Percentiles rank a stretch among this genome's conserved stretches.
These are phyloP conservation scores for Rhinatrema bivittatum DNA, from an alignment of 2,797 vertebrate genomes.

Conservation along the genomic window DNA sequence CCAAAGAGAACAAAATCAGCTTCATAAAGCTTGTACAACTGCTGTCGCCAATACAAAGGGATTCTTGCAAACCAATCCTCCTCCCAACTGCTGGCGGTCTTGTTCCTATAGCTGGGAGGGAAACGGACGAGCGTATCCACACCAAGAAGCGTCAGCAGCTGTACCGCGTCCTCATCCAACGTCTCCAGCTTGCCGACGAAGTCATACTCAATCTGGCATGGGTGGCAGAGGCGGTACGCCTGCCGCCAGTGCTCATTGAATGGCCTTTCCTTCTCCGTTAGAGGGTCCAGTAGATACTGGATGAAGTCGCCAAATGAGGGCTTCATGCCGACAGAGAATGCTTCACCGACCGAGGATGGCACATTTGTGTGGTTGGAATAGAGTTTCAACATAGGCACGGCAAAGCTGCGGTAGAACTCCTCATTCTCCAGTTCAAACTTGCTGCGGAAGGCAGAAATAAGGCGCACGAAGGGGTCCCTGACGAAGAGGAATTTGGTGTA, in stretches of 20 bases:
- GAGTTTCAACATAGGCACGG: constrained; percentile 75
- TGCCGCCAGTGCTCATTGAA: constrained; percentile 98
- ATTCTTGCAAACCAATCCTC: constrained; percentile 79
- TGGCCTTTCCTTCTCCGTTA: constrained; percentile 78
- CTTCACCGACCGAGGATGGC: constrained; percentile 74
- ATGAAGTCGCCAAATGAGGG: constrained; percentile 86
- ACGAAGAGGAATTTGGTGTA: constrained; percentile 97
- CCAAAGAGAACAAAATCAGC: constrained; percentile 87
- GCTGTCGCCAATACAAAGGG: constrained; percentile 63
- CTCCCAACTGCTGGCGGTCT: constrained; percentile 82
- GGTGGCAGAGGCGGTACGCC: constrained; percentile 85
- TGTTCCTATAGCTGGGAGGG: constrained; percentile 74
- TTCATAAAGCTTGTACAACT: constrained; percentile 84
- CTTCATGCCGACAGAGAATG: constrained; percentile 70
- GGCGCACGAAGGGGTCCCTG: constrained; percentile 89
- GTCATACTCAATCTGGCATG: constrained; percentile 91
- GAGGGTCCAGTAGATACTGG: constrained; percentile 89
- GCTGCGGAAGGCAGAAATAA: constrained; percentile 94
- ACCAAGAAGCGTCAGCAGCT: constrained; percentile 73
- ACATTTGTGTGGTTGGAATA: constrained; percentile 76
- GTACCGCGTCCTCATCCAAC: constrained; percentile 74
- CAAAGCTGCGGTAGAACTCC: constrained; percentile 84
- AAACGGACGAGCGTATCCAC: constrained; percentile 80
- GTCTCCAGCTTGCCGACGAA: constrained; percentile 89
- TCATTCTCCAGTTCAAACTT: constrained; percentile 88